phyloP scores from a whole-genome alignment of 2,113 vertebrate species.

The Ailuropoda melanoleuca region DNA sequence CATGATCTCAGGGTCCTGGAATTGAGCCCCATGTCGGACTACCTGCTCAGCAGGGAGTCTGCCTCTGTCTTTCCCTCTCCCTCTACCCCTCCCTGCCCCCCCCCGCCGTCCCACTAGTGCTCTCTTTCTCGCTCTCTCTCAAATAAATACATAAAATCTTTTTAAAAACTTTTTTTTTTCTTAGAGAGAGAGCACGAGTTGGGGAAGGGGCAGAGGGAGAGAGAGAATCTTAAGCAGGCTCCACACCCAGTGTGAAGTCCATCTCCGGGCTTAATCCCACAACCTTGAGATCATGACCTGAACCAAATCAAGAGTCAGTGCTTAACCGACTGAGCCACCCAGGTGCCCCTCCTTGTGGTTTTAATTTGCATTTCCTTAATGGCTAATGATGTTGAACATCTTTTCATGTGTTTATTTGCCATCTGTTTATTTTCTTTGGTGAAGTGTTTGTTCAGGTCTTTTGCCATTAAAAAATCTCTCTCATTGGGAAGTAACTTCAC shows the following conservation, averaged over 20 bases:
- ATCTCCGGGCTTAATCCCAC: background rate
- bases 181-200: background rate
- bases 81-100: background rate
- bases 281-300: background rate
- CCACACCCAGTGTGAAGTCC: background rate
- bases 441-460: background rate
- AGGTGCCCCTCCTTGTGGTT: background rate
- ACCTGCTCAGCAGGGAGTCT: background rate
- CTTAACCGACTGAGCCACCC: background rate
- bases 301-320: background rate
- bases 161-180: background rate
- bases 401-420: background rate
- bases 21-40: background rate
- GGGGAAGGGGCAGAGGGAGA: background rate
- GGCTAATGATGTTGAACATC: background rate
- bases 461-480: background rate
- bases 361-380: conserved; percentile 2
- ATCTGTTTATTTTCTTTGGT: background rate
- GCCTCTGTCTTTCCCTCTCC: background rate
- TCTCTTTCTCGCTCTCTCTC: background rate
- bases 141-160: background rate
- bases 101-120: background rate
- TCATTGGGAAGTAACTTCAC: conserved; percentile 31
- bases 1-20: background rate
- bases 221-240: background rate